Base-by-base conservation (phyloP, 2,888 invertebrate genomes). In the Melanostoma mellinum region DNA sequence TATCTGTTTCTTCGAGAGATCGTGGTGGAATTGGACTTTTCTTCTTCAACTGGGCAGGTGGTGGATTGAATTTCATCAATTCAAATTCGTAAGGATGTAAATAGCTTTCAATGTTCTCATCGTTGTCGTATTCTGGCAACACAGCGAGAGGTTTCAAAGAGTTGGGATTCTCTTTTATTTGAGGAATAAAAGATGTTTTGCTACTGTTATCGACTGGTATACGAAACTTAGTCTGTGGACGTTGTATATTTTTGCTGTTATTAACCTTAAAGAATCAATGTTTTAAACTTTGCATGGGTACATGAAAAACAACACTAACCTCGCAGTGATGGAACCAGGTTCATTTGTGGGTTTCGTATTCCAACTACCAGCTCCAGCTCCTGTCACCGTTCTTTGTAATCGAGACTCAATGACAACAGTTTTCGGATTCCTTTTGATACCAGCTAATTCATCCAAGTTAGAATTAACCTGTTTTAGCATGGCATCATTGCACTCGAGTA, bases 51-150 rank as follows among this genome's bases (percentile, higher is more conserved):
- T 94, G 93, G 2, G 71, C 60, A 0, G 90, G 87, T 0, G 92
- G 91, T 0, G 95, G 94, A 40, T 92, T 91, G 89, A 96, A 97
- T 86, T 94, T 92, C 52, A 96, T 94, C 68, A 99, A 89, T 90
- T 99, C 98, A 88, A 93, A 93, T 88, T 96, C 94, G 90, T 98
- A 99, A 0, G 99, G 98, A 92, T 99, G 98, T 84, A 95, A 94
- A 90, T 94, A 97, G 68, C 95, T 93, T 78, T 93, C 91, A 6
- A 94, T 92, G 55, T 92, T 92, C 0, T 94, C 94, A 32, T 93
- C 91, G 2, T 94, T 94, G 74, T 93, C 93, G 88, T 94, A 94
- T 86, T 96, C 94, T 0, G 95, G 92, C 78, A 94, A 93, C 68
- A 97, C 91, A 0, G 96, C 94, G 6, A 97, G 91, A 0, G 98